Evolutionary conservation across 2,113 vertebrate genomes (phyloP), one percentile per base, ranked within the genome.

Genomic region (Daphoenositta chrysoptera): DNA sequence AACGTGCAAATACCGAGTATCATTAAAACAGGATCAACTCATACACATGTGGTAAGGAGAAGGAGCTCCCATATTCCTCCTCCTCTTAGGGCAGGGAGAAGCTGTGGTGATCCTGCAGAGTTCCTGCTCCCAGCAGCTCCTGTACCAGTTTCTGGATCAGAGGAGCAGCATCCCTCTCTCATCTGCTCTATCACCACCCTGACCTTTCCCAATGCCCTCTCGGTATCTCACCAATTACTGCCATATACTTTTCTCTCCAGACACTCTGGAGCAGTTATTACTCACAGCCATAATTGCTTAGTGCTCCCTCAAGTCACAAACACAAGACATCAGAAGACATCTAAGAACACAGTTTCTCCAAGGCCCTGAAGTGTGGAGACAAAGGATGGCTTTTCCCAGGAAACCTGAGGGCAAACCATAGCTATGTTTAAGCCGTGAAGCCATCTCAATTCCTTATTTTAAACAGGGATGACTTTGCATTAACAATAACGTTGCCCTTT

Each of bases 121-220:
- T 30, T 92, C 76, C 47, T 79, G 63, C 88, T 95, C 19, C 57
- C 2, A 9, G 57, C 35, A 69, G 54, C 82, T 94, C 56, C 71
- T 63, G 18, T 56, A n/a, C 77, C 14, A 4, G 13, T 54, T 93
- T 71, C 66, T 96, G 85, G 58, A 65, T 79, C 50, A 77, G 85
- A 90, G 65, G 23, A 94, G 77, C 89, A 90, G 86, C 45, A 63
- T n/a, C 35, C 31, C 73, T 56, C 70, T 89, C 78, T 92, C 87
- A 77, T 86, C 88, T 75, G 65, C 89, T 93, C 30, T 24, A 42
- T 33, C 66, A 73, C 80, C 76, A 80, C 40, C 81, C 86, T 83
- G 73, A 89, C 54, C 71, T 50, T 71, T 82, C 95, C 75, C 37
- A 40, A 30, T 53, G 26, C 1, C 40, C 35, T 31, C 87, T 73